Evolutionary conservation across 2,113 vertebrate genomes (phyloP).

Genomic region (Apodemus speciosus): DNA sequence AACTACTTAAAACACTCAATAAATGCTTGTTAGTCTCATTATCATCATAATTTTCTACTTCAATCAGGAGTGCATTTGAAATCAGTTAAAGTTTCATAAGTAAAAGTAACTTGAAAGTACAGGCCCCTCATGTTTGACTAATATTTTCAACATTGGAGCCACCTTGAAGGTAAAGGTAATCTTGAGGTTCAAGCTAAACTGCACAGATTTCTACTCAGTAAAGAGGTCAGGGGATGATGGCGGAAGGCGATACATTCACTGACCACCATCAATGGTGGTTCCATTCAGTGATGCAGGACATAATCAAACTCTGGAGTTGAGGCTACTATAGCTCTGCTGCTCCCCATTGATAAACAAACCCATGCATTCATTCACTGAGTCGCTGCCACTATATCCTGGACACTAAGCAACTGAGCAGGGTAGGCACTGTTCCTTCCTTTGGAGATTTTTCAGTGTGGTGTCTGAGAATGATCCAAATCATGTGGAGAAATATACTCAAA

Average conservation of each 20-base stretch:
- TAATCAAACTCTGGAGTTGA: not conserved
- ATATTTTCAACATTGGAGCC: not conserved
- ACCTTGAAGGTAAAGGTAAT: not conserved
- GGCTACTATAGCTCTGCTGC: not conserved
- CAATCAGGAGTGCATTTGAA: not conserved
- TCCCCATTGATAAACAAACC: not conserved
- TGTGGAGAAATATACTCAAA: not conserved
- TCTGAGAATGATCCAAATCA: not conserved
- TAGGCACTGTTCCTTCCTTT: not conserved
- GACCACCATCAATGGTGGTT: not conserved
- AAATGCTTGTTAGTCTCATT: not conserved
- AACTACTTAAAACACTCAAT: not conserved
- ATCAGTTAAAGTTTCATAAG: constrained; percentile 32
- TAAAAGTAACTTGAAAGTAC: not conserved
- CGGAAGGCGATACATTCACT: not conserved
- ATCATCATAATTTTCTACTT: not conserved
- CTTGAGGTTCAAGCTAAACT: not conserved
- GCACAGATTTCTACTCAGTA: not conserved
- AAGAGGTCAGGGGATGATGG: not conserved
- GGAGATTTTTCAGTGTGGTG: not conserved
- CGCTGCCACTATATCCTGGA: not conserved
- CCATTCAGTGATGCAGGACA: not conserved
- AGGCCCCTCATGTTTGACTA: not conserved
- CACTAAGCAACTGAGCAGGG: not conserved
- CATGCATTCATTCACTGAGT: not conserved